Conservation (phyloP, 2,113 vertebrate species). For the Etia nguti region DNA sequence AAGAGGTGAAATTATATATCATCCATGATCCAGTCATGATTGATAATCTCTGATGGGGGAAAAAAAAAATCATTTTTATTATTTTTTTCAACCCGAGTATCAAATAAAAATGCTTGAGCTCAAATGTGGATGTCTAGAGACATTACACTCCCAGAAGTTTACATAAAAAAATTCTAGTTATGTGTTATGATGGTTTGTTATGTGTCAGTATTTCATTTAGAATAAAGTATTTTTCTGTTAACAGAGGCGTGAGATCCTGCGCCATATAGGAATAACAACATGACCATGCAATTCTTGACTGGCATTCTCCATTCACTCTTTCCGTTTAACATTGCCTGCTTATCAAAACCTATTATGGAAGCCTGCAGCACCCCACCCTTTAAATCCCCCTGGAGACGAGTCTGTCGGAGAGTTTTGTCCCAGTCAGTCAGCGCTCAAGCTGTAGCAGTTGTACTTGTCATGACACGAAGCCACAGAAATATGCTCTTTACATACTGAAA, state of each 20-base stretch:
- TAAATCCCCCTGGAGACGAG: not conserved
- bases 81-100: too few relatives aligned
- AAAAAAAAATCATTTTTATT: too few relatives aligned
- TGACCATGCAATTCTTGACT: not conserved
- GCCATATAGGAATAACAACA: not conserved
- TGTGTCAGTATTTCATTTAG: not conserved
- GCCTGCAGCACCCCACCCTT: not conserved
- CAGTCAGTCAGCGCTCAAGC: not conserved
- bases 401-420: slow-evolving; percentile 11
- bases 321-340: not conserved
- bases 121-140: not conserved
- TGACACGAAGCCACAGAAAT: not conserved
- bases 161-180: not conserved
- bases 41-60: not conserved
- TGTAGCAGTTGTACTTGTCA: not conserved
- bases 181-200: not conserved
- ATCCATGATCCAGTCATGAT: not conserved
- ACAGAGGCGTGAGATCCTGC: not conserved
- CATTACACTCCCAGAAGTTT: not conserved
- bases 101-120: not conserved
- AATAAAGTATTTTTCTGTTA: not conserved
- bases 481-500: not conserved
- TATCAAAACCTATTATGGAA: not conserved
- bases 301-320: not conserved
- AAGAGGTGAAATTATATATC: not conserved